These are phyloP conservation scores for Scortum barcoo DNA, from an alignment of 2,113 vertebrate species.

Conservation along the genomic window DNA sequence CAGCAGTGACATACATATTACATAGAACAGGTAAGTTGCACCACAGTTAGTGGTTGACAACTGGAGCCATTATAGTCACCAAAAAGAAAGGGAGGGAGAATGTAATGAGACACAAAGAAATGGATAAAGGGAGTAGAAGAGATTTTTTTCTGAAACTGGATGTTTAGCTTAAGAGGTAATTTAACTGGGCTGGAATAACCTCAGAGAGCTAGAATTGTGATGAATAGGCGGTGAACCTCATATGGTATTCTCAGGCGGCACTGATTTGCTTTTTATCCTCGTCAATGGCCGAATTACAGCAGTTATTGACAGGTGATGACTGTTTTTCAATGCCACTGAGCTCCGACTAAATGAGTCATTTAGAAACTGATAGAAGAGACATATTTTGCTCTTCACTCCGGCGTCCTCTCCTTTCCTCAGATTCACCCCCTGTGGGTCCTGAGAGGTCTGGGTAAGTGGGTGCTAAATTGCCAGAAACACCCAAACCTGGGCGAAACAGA, in stretches of 20 bases:
- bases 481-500: conserved; percentile 72
- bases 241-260: conserved; percentile 22
- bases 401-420: background rate
- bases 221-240: conserved; percentile 64
- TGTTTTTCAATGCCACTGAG: conserved; percentile 46
- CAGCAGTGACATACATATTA: background rate
- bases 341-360: conserved; percentile 74
- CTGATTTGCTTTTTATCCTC: conserved; percentile 72
- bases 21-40: background rate
- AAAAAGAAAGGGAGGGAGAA: conserved; percentile 4
- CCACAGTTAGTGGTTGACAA: background rate
- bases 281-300: conserved; percentile 63
- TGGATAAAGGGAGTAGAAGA: background rate
- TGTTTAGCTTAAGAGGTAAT: conserved; percentile 61
- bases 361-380: conserved; percentile 67
- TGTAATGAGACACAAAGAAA: conserved; percentile 1
- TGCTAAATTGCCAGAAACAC: conserved; percentile 63
- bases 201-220: conserved; percentile 59
- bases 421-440: background rate
- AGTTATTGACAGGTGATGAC: conserved; percentile 60
- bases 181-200: conserved; percentile 56
- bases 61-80: no score
- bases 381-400: conserved; percentile 45
- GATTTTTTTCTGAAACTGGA: conserved; percentile 43
- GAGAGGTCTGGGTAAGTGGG: conserved; percentile 37